A percentile compares a stretch with the other conserved stretches of the same genome.
These are phyloP conservation scores for Ernsta delagoae DNA, from an alignment of 2,888 invertebrate genomes.

Conservation along the genomic window DNA sequence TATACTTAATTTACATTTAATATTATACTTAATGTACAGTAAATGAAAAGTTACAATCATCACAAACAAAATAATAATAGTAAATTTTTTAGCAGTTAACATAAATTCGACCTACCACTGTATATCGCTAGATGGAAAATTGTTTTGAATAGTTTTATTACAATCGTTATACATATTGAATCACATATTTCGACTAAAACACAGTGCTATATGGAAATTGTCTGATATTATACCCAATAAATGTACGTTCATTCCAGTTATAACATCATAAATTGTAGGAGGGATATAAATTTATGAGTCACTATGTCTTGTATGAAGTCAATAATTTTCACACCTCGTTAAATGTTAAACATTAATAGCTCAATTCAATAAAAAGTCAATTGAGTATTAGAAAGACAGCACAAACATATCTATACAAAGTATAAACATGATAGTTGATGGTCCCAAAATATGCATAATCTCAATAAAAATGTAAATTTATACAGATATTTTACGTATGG, in stretches of 20 bases:
- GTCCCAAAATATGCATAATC: conserved; percentile 54
- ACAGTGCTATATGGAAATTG: conserved; percentile 24
- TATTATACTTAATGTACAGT: too few relatives aligned
- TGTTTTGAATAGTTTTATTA: conserved; percentile 11
- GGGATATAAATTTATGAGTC: background rate
- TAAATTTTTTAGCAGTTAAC: too few relatives aligned
- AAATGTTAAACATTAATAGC: conserved; percentile 20
- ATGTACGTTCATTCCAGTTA: conserved; percentile 2
- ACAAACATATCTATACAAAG: background rate
- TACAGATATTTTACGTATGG: conserved; percentile 56
- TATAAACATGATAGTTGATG: conserved; percentile 44
- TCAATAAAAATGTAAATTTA: conserved; percentile 68
- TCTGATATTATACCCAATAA: background rate
- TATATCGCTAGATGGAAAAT: conserved; percentile 7
- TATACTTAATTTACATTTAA: too few relatives aligned
- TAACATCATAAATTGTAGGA: conserved; percentile 2
- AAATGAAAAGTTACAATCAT: too few relatives aligned
- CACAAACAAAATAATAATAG: too few relatives aligned
- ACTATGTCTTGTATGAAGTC: conserved; percentile 13
- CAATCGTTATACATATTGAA: conserved; percentile 2
- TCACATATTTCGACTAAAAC: conserved; percentile 1
- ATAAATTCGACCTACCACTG: too few relatives aligned
- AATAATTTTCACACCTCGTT: conserved; percentile 28
- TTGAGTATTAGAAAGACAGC: conserved; percentile 20
- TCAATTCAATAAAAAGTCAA: conserved; percentile 42